Evolutionary conservation across 2,888 invertebrate genomes (phyloP).

Genomic region (Tenthredo livida): DNA sequence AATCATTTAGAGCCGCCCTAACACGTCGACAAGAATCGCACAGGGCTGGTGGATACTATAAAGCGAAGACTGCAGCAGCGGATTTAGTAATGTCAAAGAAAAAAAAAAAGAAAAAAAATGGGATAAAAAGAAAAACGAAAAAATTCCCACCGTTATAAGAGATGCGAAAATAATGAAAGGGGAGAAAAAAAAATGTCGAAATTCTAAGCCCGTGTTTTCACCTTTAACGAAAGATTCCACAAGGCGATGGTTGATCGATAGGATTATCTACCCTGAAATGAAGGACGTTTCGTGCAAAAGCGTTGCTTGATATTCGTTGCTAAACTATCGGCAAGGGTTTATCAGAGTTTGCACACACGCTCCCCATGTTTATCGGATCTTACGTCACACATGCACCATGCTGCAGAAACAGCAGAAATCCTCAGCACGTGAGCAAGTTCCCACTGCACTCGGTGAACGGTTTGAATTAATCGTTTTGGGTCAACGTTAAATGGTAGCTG

Average conservation of each 20-base stretch:
- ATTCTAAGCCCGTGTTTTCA: background rate
- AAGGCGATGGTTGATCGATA: background rate
- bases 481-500: slow-evolving; percentile 37
- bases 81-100: background rate
- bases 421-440: slow-evolving; percentile 19
- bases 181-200: background rate
- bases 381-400: slow-evolving; percentile 25
- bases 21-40: slow-evolving; percentile 8
- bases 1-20: slow-evolving; percentile 35
- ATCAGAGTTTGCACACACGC: slow-evolving; percentile 36
- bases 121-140: background rate
- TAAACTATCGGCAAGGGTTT: slow-evolving; percentile 41
- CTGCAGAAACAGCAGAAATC: background rate
- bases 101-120: background rate
- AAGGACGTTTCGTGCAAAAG: slow-evolving; percentile 8
- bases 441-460: slow-evolving; percentile 13
- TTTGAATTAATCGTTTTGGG: slow-evolving; percentile 48
- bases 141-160: background rate
- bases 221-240: background rate
- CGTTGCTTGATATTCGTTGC: slow-evolving; percentile 29
- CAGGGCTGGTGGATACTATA: background rate
- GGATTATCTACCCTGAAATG: background rate
- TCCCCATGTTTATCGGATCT: slow-evolving; percentile 26
- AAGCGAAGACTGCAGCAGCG: background rate
- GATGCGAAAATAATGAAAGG: background rate